Percentiles rank a stretch among this genome's conserved stretches.
Evolutionary conservation across 64 coral and sea anemone genomes (phyloP).

Genomic region (Trachythela sp.): DNA sequence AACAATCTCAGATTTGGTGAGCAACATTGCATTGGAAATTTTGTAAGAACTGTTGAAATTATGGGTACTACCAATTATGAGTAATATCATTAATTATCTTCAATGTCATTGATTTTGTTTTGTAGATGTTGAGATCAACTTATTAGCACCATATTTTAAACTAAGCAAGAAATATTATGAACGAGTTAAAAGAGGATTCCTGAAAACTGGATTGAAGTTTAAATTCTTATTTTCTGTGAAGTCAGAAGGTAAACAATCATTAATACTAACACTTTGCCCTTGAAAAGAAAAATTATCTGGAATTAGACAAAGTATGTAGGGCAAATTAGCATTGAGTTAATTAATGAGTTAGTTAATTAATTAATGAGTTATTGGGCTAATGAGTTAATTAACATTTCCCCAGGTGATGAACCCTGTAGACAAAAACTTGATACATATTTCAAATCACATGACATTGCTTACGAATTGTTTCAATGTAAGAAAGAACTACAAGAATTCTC

Average conservation of each 20-base stretch:
- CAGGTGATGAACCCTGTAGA: not conserved
- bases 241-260: constrained; percentile 18
- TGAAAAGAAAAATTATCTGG: too few relatives aligned
- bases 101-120: not conserved
- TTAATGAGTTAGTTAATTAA: too few relatives aligned
- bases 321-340: too few relatives aligned
- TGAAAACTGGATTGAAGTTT: constrained; percentile 68
- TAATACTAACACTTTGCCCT: too few relatives aligned
- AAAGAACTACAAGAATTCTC: not conserved
- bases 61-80: too few relatives aligned
- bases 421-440: constrained; percentile 4
- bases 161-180: constrained; percentile 75
- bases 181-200: constrained; percentile 69
- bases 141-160: constrained; percentile 67
- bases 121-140: constrained; percentile 73
- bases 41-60: not conserved
- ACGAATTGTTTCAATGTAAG: not conserved
- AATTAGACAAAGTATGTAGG: too few relatives aligned
- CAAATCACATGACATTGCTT: not conserved
- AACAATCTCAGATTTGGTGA: constrained; percentile 97
- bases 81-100: too few relatives aligned
- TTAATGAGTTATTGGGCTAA: too few relatives aligned
- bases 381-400: not conserved
- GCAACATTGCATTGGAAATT: not conserved
- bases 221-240: constrained; percentile 77